Evolutionary conservation across 2,888 invertebrate species (phyloP), one percentile per base, ranked within the genome.

Genomic region (Xestia rhomboidea): DNA sequence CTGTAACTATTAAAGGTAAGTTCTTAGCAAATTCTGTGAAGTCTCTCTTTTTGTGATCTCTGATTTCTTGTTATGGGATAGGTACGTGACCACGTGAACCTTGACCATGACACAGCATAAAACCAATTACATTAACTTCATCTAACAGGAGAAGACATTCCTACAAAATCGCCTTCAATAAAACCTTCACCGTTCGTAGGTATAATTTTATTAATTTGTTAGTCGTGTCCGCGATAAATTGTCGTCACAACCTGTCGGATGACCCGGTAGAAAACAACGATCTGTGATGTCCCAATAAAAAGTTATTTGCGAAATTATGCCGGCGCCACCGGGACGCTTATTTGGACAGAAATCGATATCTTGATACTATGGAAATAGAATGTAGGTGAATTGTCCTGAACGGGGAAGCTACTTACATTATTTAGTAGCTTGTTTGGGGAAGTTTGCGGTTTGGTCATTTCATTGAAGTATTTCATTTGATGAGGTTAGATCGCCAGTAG

Each of bases 241-340:
- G 62, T 69, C 73, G 70, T 70, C 78, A 24, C 64, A 78, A 83
- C 71, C 76, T 82, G 80, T 68, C 73, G 49, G 67, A 77, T 38
- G 69, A 77, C 67, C 62, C 81, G 60, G 68, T 83, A 81, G 82
- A 79, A 83, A 83, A 89, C 90, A 92, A 91, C 89, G 90, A 91
- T 91, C 90, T 88, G 81, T 86, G 89, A 91, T 91, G 91, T 88
- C 85, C 88, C 86, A 90, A 93, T 93, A 93, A 93, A 93, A 93
- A 93, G 91, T 94, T 93, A 94, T 94, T 90, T 90, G 91, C 84
- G 88, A 91, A 91, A 93, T 92, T 91, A 92, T 92, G 75, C 87
- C 85, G 94, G 94, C 94, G 94, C 93, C 95, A 87, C 73, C 70
- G 79, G 78, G 94, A 73, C 94, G 93, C 90, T 88, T 90, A 84